These are phyloP conservation scores for Caenorhabditis remanei DNA, from an alignment of 1,140 invertebrate species.

Conservation along the genomic window DNA sequence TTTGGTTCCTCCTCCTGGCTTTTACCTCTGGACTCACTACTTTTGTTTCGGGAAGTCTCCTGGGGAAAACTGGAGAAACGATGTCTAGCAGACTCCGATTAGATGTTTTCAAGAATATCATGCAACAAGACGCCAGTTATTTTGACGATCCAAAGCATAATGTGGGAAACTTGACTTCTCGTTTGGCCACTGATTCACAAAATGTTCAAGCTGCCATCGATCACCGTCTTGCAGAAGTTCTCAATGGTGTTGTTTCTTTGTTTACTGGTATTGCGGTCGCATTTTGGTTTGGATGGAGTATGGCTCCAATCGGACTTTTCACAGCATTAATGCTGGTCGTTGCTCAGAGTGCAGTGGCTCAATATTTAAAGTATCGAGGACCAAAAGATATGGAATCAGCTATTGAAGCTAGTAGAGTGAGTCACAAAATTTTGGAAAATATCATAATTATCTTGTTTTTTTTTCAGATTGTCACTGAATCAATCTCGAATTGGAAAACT, in stretches of 20 bases:
- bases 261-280: slow-evolving; percentile 78
- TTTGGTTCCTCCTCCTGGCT: slow-evolving; percentile 66
- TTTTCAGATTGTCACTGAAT: slow-evolving; percentile 70
- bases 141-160: slow-evolving; percentile 80
- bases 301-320: slow-evolving; percentile 76
- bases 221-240: slow-evolving; percentile 78
- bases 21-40: slow-evolving; percentile 66
- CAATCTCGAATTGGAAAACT: slow-evolving; percentile 74
- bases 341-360: slow-evolving; percentile 66
- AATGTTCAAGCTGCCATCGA: slow-evolving; percentile 80
- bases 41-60: slow-evolving; percentile 71
- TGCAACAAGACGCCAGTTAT: slow-evolving; percentile 80
- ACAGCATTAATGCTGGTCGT: slow-evolving; percentile 65
- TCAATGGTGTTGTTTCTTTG: slow-evolving; percentile 79
- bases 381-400: slow-evolving; percentile 69
- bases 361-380: slow-evolving; percentile 73
- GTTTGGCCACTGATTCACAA: slow-evolving; percentile 80
- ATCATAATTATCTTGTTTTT: neutral
- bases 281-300: slow-evolving; percentile 79
- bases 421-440: neutral
- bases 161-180: slow-evolving; percentile 79
- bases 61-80: slow-evolving; percentile 71
- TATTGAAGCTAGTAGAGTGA: slow-evolving; percentile 69
- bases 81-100: slow-evolving; percentile 65
- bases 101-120: slow-evolving; percentile 76